Conservation (phyloP, 2,113 vertebrate species). For the Notarius quadriscutis region DNA sequence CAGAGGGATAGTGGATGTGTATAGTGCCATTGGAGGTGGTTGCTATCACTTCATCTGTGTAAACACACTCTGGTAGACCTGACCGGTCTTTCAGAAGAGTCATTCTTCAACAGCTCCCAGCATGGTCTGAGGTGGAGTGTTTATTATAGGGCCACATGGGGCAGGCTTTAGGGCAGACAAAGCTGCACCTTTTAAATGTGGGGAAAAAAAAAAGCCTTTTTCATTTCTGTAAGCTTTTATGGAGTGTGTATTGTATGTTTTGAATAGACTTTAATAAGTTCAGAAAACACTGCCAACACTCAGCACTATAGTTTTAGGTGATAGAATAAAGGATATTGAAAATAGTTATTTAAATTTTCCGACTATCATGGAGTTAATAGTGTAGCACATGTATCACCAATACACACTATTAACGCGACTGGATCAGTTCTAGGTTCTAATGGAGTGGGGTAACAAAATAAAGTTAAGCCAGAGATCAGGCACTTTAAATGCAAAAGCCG, state of each 20-base stretch:
- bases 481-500: no score
- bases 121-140: not conserved
- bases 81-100: not conserved
- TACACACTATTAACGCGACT: no score
- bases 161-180: not conserved
- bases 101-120: conserved; percentile 10
- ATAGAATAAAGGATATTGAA: not conserved
- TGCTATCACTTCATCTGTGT: conserved; percentile 51
- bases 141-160: not conserved
- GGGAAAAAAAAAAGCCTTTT: not conserved
- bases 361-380: not conserved
- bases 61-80: conserved; percentile 33
- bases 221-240: not conserved
- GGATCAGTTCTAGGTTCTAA: no score
- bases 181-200: not conserved
- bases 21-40: conserved; percentile 3
- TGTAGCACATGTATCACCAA: not conserved
- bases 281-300: not conserved
- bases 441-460: no score
- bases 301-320: not conserved
- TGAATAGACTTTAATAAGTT: not conserved
- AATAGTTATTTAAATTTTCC: not conserved
- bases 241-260: not conserved
- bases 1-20: conserved; percentile 12
- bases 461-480: no score